These are phyloP conservation scores for Diglossa cyanea DNA, from an alignment of 2,797 vertebrate species.

Conservation along the genomic window DNA sequence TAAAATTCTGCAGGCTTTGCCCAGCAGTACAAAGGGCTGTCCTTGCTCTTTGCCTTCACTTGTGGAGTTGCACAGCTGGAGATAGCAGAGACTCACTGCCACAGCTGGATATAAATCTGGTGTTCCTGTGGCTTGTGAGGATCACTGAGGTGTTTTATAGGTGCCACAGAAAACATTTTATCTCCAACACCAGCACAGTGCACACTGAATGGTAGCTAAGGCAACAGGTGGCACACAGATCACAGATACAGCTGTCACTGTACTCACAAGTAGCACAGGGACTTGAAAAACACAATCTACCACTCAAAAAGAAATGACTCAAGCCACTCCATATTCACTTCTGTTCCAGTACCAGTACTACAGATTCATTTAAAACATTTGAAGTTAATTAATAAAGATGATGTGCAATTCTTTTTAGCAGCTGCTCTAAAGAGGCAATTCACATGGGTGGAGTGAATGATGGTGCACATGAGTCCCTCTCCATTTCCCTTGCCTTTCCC, in stretches of 20 bases:
- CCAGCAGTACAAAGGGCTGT: background rate
- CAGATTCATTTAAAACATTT: background rate
- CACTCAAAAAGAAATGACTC: background rate
- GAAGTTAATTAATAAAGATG: background rate
- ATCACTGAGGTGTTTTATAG: background rate
- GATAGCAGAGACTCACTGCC: background rate
- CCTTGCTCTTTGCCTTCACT: background rate
- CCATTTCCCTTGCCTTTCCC: accelerated
- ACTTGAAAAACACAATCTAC: background rate
- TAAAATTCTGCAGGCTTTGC: background rate
- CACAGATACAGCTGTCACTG: background rate
- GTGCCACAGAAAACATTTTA: background rate
- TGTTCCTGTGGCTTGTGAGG: background rate
- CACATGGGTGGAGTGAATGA: background rate
- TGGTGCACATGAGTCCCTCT: background rate
- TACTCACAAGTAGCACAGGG: background rate
- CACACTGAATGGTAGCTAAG: background rate
- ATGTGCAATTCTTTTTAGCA: background rate
- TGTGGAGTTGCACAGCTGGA: background rate
- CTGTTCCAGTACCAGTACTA: background rate
- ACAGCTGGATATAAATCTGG: background rate
- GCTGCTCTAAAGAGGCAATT: background rate
- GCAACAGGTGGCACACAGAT: background rate
- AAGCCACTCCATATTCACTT: background rate
- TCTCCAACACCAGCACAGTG: background rate